These are phyloP conservation scores for Nasonia longicornis DNA, from an alignment of 1,140 invertebrate genomes.

Conservation along the genomic window DNA sequence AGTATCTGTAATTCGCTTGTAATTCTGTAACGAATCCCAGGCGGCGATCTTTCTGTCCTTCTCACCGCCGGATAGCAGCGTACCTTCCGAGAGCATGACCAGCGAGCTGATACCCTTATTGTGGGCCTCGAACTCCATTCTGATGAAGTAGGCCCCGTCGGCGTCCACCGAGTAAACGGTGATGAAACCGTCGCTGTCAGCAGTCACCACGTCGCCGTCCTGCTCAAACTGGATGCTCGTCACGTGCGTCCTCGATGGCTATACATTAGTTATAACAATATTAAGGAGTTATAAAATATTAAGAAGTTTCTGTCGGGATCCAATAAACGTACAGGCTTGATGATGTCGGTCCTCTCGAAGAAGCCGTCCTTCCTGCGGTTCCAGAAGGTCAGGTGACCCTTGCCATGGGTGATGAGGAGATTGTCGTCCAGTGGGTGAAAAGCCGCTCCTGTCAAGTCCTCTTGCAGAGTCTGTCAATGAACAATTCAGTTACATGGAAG, in stretches of 20 bases:
- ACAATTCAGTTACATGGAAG: neutral
- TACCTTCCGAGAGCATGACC: conserved; percentile 89
- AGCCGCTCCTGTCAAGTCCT: conserved; percentile 88
- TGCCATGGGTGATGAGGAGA: conserved; percentile 92
- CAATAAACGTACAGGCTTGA: conserved; percentile 77
- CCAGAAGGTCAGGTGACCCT: conserved; percentile 94
- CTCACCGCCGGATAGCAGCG: conserved; percentile 88
- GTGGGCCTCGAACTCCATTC: conserved; percentile 90
- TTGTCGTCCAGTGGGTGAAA: conserved; percentile 95
- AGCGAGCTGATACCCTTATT: conserved; percentile 88
- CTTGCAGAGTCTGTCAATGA: conserved; percentile 80
- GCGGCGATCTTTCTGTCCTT: conserved; percentile 90
- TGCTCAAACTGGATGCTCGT: conserved; percentile 91
- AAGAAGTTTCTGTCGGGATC: neutral
- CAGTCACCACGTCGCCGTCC: conserved; percentile 93
- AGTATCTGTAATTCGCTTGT: conserved; percentile 89
- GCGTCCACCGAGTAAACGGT: conserved; percentile 92
- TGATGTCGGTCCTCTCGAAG: conserved; percentile 88
- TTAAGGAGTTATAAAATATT: too few relatives aligned
- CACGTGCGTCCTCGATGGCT: conserved; percentile 84
- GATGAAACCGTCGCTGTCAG: conserved; percentile 94
- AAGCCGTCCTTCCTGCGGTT: conserved; percentile 88
- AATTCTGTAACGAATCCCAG: conserved; percentile 92
- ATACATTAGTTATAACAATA: too few relatives aligned
- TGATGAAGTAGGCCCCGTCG: conserved; percentile 87